These are phyloP conservation scores for Drosophila nr. perissopoda DNA, from an alignment of 2,888 invertebrate species.

Conservation along the genomic window DNA sequence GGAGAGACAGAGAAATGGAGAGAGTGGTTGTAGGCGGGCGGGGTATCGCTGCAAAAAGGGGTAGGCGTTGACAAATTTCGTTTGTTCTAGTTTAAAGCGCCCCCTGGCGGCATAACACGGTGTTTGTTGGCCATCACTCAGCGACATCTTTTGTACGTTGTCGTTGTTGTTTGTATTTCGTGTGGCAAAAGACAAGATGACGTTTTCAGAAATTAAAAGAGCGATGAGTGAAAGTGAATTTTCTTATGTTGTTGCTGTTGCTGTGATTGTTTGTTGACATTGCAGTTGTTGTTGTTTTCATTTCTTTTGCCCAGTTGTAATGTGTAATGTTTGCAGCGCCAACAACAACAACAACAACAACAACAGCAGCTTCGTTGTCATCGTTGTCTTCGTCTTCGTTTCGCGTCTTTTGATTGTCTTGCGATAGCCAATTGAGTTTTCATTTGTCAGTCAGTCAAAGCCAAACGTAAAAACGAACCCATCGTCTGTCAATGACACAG, in stretches of 20 bases:
- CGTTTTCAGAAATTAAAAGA: conserved; percentile 75
- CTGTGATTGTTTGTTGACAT: conserved; percentile 15
- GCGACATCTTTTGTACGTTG: conserved; percentile 62
- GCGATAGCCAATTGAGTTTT: conserved; percentile 81
- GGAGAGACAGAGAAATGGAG: not conserved
- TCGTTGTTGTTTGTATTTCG: conserved; percentile 24
- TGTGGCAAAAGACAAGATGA: conserved; percentile 67
- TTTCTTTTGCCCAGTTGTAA: conserved; percentile 73
- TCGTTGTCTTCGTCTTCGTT: conserved; percentile 49
- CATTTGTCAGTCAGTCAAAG: conserved; percentile 74
- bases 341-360: conserved; percentile 37
- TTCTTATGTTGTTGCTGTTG: conserved; percentile 56
- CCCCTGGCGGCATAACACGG: conserved; percentile 40
- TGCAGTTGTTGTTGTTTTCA: conserved; percentile 63
- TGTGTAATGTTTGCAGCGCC: conserved; percentile 68
- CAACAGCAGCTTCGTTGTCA: conserved; percentile 46
- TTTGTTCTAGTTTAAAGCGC: conserved; percentile 75
- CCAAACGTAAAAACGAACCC: conserved; percentile 55
- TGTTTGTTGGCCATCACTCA: conserved; percentile 63
- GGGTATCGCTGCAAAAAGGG: conserved; percentile 7
- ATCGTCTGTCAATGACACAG: conserved; percentile 78
- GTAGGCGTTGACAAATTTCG: conserved; percentile 64
- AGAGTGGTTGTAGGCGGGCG: not conserved
- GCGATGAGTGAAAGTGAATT: conserved; percentile 79
- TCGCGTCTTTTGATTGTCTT: conserved; percentile 75